Percentiles rank a stretch among this genome's conserved stretches.
phyloP scores from a whole-genome alignment of 2,888 invertebrate genomes.

The Lydus trimaculatus region DNA sequence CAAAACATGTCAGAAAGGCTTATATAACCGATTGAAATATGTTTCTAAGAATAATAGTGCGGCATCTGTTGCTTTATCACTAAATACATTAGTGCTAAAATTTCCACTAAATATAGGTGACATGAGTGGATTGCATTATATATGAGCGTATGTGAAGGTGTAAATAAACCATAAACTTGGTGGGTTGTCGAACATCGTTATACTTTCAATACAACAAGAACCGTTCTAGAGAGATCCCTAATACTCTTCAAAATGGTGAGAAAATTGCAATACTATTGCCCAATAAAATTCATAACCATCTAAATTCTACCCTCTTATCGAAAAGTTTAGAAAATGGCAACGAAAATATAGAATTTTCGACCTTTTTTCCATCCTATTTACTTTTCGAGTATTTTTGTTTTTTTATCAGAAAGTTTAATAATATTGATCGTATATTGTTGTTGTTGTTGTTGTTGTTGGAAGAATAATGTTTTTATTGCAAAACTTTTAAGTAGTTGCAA shows the following conservation, averaged over 20 bases:
- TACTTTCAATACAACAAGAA: too few relatives aligned
- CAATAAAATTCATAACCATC: too few relatives aligned
- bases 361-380: neutral
- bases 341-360: too few relatives aligned
- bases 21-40: neutral
- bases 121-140: too few relatives aligned
- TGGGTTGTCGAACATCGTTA: too few relatives aligned
- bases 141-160: too few relatives aligned
- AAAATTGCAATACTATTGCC: too few relatives aligned
- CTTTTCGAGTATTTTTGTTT: neutral
- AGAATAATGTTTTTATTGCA: neutral
- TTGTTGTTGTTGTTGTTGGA: neutral
- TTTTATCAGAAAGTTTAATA: neutral
- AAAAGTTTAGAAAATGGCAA: too few relatives aligned
- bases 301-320: too few relatives aligned
- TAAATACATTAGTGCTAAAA: neutral
- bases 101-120: neutral
- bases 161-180: too few relatives aligned
- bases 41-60: neutral
- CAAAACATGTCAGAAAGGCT: neutral
- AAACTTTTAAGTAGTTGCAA: conserved; percentile 2
- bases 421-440: neutral
- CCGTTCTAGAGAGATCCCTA: too few relatives aligned
- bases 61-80: neutral
- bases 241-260: too few relatives aligned